These are phyloP conservation scores for Perizoma flavofasciatum DNA, from an alignment of 2,888 invertebrate genomes.

Conservation along the genomic window DNA sequence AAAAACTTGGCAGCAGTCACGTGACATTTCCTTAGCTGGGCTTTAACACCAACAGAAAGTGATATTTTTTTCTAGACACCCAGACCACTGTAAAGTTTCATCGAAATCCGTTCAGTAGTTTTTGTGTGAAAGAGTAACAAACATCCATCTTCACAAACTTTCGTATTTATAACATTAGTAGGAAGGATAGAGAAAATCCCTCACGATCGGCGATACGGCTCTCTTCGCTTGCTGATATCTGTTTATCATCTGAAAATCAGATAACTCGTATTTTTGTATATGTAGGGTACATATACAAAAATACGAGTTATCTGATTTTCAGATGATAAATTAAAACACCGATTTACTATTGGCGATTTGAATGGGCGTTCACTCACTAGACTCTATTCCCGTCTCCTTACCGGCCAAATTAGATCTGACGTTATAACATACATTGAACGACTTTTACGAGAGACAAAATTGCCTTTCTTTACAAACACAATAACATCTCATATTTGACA, in stretches of 20 bases:
- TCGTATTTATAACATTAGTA: too few relatives aligned
- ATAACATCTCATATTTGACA: constrained; percentile 32
- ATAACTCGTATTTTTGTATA: constrained; percentile 23
- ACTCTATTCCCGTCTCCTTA: constrained; percentile 20
- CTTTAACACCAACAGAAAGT: too few relatives aligned
- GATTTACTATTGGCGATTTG: constrained; percentile 17
- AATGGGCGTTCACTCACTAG: constrained; percentile 2
- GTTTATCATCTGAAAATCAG: constrained; percentile 28
- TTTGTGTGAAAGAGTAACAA: too few relatives aligned
- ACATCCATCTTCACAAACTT: too few relatives aligned
- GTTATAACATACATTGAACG: constrained; percentile 23
- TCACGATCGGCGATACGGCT: constrained; percentile 10
- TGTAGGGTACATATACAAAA: too few relatives aligned
- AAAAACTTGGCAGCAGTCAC: too few relatives aligned
- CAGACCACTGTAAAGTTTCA: too few relatives aligned
- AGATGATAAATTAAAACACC: too few relatives aligned
- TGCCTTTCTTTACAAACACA: constrained; percentile 31
- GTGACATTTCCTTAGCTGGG: too few relatives aligned
- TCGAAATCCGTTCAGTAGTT: too few relatives aligned
- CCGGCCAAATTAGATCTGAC: constrained; percentile 27
- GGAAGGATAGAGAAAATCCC: not conserved
- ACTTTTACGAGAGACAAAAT: constrained; percentile 27
- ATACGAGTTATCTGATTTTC: too few relatives aligned
- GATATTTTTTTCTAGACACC: too few relatives aligned
- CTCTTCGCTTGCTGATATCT: constrained; percentile 28